phyloP scores from a whole-genome alignment of 2,113 vertebrate species.

The Chionomys nivalis region DNA sequence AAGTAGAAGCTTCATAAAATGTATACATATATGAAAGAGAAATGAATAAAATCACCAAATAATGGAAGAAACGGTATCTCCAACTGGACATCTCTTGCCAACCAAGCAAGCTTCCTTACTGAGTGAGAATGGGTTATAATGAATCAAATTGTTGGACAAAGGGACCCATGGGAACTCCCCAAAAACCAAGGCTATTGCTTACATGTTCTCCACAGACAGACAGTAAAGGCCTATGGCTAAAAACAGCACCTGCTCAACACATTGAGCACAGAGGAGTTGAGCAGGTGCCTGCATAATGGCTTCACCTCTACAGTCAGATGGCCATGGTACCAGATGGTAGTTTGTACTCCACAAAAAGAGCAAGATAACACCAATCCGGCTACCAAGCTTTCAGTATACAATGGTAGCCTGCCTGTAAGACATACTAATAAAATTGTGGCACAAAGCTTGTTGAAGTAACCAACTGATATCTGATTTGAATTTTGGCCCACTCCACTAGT shows the following conservation, averaged over 20 bases:
- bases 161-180: background rate
- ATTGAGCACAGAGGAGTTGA: background rate
- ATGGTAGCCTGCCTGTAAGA: fast-evolving
- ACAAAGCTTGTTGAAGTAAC: background rate
- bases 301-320: background rate
- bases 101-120: background rate
- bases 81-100: background rate
- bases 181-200: background rate
- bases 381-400: background rate
- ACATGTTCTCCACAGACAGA: background rate
- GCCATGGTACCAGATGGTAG: background rate
- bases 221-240: background rate
- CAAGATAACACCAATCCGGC: background rate
- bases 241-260: background rate
- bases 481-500: background rate
- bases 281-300: background rate
- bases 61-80: fast-evolving
- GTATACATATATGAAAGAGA: background rate
- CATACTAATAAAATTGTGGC: background rate
- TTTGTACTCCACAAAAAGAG: background rate
- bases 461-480: background rate
- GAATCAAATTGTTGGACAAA: background rate
- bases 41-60: background rate
- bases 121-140: background rate
- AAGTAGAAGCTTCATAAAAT: background rate